Conservation (phyloP, 2,113 vertebrate species). For the Gavia stellata region DNA sequence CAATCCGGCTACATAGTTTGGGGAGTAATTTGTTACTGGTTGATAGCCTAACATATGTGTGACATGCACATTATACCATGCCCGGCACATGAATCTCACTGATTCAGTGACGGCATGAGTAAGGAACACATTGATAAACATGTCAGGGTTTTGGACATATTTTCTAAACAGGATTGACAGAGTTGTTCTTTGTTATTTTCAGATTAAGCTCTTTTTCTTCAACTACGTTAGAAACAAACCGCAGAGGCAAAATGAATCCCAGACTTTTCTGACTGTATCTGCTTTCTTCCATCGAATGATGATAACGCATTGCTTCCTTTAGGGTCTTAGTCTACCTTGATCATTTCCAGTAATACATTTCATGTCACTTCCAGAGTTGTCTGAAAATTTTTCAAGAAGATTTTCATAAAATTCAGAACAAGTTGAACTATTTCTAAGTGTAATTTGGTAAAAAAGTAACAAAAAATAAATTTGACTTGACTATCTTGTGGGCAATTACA, state of each 20-base stretch:
- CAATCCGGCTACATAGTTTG: neutral
- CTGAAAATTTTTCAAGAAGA: neutral
- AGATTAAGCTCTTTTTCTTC: neutral
- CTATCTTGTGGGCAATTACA: neutral
- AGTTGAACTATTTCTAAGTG: neutral
- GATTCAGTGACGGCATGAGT: too few species aligned
- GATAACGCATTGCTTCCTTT: neutral
- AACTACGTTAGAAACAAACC: neutral
- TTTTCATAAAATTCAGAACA: neutral
- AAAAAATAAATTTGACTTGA: neutral
- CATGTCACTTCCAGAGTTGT: neutral
- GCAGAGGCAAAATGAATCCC: neutral
- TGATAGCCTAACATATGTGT: neutral
- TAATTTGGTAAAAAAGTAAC: neutral
- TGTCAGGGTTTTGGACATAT: neutral
- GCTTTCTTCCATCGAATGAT: neutral
- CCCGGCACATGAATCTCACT: neutral
- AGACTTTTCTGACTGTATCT: neutral
- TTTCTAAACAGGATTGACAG: neutral
- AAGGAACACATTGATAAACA: neutral
- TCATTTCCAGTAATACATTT: neutral
- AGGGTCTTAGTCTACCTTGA: neutral
- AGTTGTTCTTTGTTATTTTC: neutral
- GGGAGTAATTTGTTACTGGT: too few species aligned
- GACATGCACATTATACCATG: neutral